These are phyloP conservation scores for Zaprionus capensis DNA, from an alignment of 1,140 invertebrate species.

Conservation along the genomic window DNA sequence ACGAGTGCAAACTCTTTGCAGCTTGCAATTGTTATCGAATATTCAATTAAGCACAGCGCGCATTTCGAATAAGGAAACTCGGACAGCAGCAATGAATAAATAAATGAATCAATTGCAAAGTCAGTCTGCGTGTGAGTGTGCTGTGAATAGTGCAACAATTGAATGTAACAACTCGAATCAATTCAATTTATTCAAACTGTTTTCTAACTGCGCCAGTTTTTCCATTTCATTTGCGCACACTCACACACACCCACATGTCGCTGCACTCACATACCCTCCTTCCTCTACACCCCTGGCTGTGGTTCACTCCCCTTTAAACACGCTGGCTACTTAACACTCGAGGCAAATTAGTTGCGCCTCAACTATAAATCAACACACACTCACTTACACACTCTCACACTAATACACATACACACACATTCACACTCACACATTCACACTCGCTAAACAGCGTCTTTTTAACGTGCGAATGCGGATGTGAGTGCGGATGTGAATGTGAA, in stretches of 20 bases:
- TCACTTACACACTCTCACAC: neutral
- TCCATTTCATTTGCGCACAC: constrained; percentile 22
- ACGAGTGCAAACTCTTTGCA: neutral
- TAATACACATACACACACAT: neutral
- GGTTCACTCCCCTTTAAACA: constrained; percentile 5
- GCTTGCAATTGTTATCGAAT: constrained; percentile 1
- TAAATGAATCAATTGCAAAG: constrained; percentile 5
- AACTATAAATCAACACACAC: constrained; percentile 72
- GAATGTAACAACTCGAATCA: constrained; percentile 1
- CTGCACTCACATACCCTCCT: neutral
- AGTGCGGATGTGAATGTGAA: neutral
- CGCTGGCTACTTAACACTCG: constrained; percentile 73
- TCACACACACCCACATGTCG: constrained; percentile 7
- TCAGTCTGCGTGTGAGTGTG: neutral
- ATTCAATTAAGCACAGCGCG: constrained; percentile 4
- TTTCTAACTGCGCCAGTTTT: constrained; percentile 9
- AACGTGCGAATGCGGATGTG: constrained; percentile 22
- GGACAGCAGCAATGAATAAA: constrained; percentile 3
- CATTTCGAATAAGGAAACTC: too few relatives aligned
- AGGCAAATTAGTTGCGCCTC: constrained; percentile 79
- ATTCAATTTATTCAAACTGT: constrained; percentile 16
- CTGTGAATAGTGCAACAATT: neutral
- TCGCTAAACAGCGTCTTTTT: constrained; percentile 54
- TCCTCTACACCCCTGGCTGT: neutral
- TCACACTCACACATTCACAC: constrained; percentile 4